Evolutionary conservation across 2,888 invertebrate species (phyloP), one percentile per base, ranked within the genome.

Genomic region (Drosophila austrosaltans): DNA sequence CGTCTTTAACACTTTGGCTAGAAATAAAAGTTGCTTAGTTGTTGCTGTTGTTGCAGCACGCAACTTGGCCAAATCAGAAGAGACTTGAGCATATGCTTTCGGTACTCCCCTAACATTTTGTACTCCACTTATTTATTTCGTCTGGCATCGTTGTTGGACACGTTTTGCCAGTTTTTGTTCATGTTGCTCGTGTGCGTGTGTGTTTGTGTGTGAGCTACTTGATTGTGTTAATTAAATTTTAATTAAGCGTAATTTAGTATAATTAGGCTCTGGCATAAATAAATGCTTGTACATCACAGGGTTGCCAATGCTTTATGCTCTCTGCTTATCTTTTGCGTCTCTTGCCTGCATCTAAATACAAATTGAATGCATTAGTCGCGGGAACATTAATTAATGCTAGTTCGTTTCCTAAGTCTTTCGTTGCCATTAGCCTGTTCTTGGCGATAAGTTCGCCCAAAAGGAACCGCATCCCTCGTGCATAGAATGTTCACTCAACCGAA

Each of bases 171-270:
- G 89, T 89, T 85, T 78, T 44, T 42, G 56, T 60, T 66, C 62
- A 22, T 36, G 7, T 16, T 42, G 6, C 20, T 44, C 32, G 44
- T 48, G 53, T 67, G 28, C 66, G 12, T 22, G 32, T 71, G 65
- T 61, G 60, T 40, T 42, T 48, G 60, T 62, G 57, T 54, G 69
- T 58, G 68, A 56, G 65, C 86, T 75, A 59, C 71, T 87, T 81
- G 81, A 88, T 82, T 84, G 87, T 87, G 79, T 84, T 84, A 89
- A 87, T 89, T 84, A 84, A 85, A 81, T 78, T 81, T 89, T 79
- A 84, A 84, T 89, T 84, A 79, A 72, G 64, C 72, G 76, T 75
- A 87, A 84, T 84, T 84, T 81, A 78, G 76, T 87, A 72, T 81
- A 88, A 84, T 89, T 84, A 84, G 73, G 72, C 69, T 63, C 58